Evolutionary conservation across 2,888 invertebrate genomes (phyloP).

Genomic region (Phalangium opilio): DNA sequence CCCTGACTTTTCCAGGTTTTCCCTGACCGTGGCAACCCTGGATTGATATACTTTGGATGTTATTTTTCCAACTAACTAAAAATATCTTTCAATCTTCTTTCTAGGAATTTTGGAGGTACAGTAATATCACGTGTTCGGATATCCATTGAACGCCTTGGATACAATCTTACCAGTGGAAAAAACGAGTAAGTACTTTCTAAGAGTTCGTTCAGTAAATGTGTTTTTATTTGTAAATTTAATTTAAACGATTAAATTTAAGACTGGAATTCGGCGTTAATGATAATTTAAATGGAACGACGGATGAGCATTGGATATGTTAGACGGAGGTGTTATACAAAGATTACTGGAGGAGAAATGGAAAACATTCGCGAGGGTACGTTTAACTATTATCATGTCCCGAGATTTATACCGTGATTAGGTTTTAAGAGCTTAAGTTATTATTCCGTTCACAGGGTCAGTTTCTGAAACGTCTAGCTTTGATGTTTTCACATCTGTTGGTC

Average conservation of each 20-base stretch:
- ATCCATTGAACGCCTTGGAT: conserved; percentile 3
- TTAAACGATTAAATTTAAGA: too few relatives aligned
- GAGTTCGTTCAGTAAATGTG: too few relatives aligned
- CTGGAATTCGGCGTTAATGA: conserved; percentile 95
- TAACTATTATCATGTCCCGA: too few relatives aligned
- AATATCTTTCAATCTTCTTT: not conserved
- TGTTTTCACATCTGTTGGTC: conserved; percentile 69
- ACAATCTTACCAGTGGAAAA: not conserved
- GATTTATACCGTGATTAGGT: too few relatives aligned
- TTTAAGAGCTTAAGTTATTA: too few relatives aligned
- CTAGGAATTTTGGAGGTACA: conserved; percentile 2
- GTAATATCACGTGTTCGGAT: conserved; percentile 4
- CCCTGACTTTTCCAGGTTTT: too few relatives aligned
- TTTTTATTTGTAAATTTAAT: too few relatives aligned
- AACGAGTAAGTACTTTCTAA: conserved; percentile 1
- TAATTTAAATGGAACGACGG: conserved; percentile 93
- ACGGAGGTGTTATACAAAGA: conserved; percentile 92
- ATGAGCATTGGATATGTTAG: conserved; percentile 97
- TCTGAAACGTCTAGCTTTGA: conserved; percentile 70
- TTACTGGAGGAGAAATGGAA: conserved; percentile 98
- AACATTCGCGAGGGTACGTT: conserved; percentile 68
- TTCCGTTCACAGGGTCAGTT: conserved; percentile 43
- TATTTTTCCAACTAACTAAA: too few relatives aligned
- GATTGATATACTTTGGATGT: too few relatives aligned
- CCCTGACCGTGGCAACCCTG: too few relatives aligned